Conservation (phyloP, 2,113 vertebrate genomes). For the Turdus rufiventris region DNA sequence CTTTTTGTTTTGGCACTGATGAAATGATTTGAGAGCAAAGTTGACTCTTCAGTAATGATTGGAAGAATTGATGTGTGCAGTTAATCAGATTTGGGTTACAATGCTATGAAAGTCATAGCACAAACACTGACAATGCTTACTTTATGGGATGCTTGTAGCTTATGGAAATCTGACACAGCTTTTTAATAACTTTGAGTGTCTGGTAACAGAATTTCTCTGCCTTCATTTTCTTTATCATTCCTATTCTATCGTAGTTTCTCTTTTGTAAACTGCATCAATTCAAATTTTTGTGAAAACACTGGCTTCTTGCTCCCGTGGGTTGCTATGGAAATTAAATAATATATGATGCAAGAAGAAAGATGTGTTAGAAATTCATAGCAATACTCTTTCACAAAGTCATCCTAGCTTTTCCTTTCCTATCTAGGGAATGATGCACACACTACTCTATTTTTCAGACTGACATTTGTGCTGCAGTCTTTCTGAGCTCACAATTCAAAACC, state of each 20-base stretch:
- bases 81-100: neutral
- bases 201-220: neutral
- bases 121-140: neutral
- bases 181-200: neutral
- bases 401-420: neutral
- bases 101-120: neutral
- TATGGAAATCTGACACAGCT: neutral
- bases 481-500: neutral
- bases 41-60: neutral
- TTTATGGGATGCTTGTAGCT: neutral
- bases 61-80: neutral
- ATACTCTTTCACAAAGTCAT: neutral
- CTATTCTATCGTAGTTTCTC: neutral
- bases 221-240: neutral
- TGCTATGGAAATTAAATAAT: conserved; percentile 37
- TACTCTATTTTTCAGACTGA: neutral
- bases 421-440: neutral
- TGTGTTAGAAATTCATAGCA: neutral
- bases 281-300: neutral
- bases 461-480: neutral
- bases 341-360: neutral
- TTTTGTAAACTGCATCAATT: neutral
- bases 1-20: neutral
- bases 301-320: neutral
- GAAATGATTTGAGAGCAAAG: neutral